Percentiles rank a stretch among this genome's conserved stretches.
Evolutionary conservation across 2,888 invertebrate genomes (phyloP).

Genomic region (Eretmocerus hayati): DNA sequence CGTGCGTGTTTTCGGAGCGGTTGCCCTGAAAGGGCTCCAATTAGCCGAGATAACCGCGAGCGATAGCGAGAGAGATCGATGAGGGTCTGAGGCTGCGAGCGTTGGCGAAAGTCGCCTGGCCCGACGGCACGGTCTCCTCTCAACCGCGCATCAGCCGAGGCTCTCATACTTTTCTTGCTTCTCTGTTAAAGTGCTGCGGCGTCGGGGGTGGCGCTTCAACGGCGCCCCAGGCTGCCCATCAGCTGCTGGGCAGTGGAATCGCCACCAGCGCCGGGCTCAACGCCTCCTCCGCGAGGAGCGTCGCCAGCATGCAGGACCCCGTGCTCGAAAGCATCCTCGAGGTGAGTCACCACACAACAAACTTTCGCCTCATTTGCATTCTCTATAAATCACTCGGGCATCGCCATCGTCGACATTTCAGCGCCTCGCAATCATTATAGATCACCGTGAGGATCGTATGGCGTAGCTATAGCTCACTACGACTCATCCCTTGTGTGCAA

Average conservation of each 20-base stretch:
- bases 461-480: too few relatives aligned
- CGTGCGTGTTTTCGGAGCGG: background rate
- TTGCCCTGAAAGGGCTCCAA: conserved; percentile 26
- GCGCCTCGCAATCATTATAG: too few relatives aligned
- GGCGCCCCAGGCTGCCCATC: conserved; percentile 44
- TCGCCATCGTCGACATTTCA: too few relatives aligned
- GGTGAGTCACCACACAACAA: conserved; percentile 32
- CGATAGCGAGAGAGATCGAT: conserved; percentile 29
- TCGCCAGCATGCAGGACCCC: conserved; percentile 45
- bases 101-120: too few relatives aligned
- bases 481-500: too few relatives aligned
- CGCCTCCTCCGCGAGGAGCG: conserved; percentile 38
- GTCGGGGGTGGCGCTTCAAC: conserved; percentile 47
- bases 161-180: background rate
- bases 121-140: too few relatives aligned
- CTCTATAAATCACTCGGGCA: too few relatives aligned
- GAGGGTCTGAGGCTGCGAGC: background rate
- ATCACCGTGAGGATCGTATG: too few relatives aligned
- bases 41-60: conserved; percentile 36
- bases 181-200: conserved; percentile 42
- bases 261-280: conserved; percentile 32
- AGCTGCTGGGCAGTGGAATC: conserved; percentile 42
- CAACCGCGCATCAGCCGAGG: background rate
- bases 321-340: conserved; percentile 43
- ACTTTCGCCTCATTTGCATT: too few relatives aligned